Evolutionary conservation across 92 coral and sea anemone genomes (phyloP).

Genomic region (Bergia sp.): DNA sequence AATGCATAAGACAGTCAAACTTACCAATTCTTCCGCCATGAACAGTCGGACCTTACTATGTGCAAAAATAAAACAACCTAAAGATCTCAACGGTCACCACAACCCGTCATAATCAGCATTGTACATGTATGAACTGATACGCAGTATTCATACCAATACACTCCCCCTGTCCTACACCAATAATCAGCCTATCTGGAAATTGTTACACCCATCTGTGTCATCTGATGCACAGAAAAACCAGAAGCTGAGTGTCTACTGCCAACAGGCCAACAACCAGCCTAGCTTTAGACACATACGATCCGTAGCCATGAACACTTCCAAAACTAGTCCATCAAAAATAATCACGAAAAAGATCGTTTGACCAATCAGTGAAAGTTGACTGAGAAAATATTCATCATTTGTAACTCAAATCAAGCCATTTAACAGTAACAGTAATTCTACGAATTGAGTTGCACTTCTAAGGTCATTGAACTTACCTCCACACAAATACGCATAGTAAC

Average conservation of each 20-base stretch:
- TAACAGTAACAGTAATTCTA: background rate
- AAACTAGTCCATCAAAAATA: background rate
- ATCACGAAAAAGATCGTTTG: background rate
- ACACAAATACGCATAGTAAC: conserved; percentile 94
- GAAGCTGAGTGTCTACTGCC: no score
- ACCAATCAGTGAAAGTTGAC: background rate
- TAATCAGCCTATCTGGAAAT: no score
- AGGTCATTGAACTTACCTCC: conserved; percentile 66
- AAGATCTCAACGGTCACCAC: background rate
- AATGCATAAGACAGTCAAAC: background rate
- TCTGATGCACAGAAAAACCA: background rate
- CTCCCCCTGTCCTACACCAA: no score
- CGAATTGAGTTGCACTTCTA: background rate
- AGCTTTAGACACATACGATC: no score
- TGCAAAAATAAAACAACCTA: background rate
- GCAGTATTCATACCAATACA: no score
- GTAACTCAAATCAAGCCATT: no score
- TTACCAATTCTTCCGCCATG: background rate
- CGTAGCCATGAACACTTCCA: background rate
- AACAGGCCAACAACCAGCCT: no score
- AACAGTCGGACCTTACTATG: background rate
- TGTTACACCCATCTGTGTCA: no score
- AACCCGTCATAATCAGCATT: no score
- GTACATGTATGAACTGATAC: no score
- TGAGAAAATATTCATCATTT: no score